Conservation (phyloP, 23 tunicate species). For the Aplidium turbinatum region DNA sequence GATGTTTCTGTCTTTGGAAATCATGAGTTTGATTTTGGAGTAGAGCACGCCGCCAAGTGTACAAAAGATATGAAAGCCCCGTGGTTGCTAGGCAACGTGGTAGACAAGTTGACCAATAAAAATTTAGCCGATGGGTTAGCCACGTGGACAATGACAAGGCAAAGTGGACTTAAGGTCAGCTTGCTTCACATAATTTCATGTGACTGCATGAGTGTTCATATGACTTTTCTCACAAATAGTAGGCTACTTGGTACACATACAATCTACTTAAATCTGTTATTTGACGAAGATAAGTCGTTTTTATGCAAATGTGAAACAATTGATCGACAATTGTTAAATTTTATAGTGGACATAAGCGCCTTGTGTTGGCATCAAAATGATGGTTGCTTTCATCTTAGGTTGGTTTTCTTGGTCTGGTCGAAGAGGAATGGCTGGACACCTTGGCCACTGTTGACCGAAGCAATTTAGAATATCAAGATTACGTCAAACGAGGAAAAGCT, state of each 20-base stretch:
- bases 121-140: conserved; percentile 58
- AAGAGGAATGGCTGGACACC: conserved; percentile 97
- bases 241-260: too few relatives aligned
- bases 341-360: too few relatives aligned
- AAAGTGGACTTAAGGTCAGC: conserved; percentile 67
- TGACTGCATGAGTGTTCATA: too few relatives aligned
- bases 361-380: too few relatives aligned
- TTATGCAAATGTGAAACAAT: too few relatives aligned
- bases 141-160: conserved; percentile 18
- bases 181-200: too few relatives aligned
- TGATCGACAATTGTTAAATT: too few relatives aligned
- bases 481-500: conserved; percentile 47
- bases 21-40: conserved; percentile 96
- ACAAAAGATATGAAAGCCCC: conserved; percentile 50
- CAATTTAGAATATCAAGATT: conserved; percentile 51
- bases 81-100: conserved; percentile 89
- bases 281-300: too few relatives aligned
- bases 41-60: conserved; percentile 60
- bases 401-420: conserved; percentile 85
- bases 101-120: conserved; percentile 44
- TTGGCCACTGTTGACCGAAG: conserved; percentile 61
- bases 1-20: conserved; percentile 89
- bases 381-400: conserved; percentile 31
- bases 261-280: too few relatives aligned
- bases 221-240: too few relatives aligned